These are phyloP conservation scores for Agrochola litura DNA, from an alignment of 2,888 invertebrate species.

Conservation along the genomic window DNA sequence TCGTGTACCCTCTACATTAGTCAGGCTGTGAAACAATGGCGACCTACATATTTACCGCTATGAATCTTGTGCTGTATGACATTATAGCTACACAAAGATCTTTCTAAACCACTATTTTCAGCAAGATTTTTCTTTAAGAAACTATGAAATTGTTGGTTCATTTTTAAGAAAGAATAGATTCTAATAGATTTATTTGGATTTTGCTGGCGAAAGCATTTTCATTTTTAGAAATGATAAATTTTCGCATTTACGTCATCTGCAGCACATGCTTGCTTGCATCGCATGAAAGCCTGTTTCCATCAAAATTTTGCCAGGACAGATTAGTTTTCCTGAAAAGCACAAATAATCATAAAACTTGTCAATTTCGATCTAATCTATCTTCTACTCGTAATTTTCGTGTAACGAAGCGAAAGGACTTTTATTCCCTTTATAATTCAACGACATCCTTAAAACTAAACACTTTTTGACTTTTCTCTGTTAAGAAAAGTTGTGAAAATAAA, in stretches of 20 bases:
- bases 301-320: neutral
- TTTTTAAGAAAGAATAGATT: neutral
- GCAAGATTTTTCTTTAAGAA: conserved; percentile 1
- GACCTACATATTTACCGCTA: conserved; percentile 43
- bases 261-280: neutral
- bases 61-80: conserved; percentile 32
- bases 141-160: neutral
- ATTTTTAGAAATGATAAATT: neutral
- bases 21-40: conserved; percentile 37
- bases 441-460: neutral
- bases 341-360: conserved; percentile 9
- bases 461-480: neutral
- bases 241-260: neutral
- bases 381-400: neutral
- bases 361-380: neutral
- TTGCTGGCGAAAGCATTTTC: neutral
- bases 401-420: neutral
- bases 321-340: neutral
- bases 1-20: conserved; percentile 44
- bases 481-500: neutral
- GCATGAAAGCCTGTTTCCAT: neutral
- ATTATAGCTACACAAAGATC: conserved; percentile 14
- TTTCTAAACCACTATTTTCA: conserved; percentile 15
- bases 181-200: neutral
- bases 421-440: neutral